A percentile compares a stretch with the other conserved stretches of the same genome.
Conservation (phyloP, 2,113 vertebrate genomes). For the Anhinga rufa region DNA sequence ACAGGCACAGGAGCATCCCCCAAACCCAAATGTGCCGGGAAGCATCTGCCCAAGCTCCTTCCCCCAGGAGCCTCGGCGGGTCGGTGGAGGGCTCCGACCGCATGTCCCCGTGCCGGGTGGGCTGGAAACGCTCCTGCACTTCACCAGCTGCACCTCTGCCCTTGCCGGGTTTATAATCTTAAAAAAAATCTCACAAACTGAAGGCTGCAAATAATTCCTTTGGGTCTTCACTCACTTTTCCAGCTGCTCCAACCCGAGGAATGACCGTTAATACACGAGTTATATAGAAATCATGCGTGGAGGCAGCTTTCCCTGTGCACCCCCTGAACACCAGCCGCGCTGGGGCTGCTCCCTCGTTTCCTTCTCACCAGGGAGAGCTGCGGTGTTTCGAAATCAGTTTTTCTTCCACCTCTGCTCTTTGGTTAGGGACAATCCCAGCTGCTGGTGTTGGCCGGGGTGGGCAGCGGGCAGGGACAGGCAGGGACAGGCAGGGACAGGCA, state of each 20-base stretch:
- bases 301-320: background rate
- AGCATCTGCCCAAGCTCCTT: background rate
- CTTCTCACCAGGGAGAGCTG: background rate
- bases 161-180: background rate
- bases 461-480: background rate
- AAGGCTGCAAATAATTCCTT: background rate
- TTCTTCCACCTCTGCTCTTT: background rate
- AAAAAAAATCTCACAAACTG: background rate
- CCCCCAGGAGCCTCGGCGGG: background rate
- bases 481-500: background rate
- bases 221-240: background rate
- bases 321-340: background rate
- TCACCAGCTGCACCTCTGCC: background rate
- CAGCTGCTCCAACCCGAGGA: background rate
- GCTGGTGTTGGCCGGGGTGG: background rate
- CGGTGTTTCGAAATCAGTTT: background rate
- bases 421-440: background rate
- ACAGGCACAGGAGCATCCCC: background rate
- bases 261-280: background rate
- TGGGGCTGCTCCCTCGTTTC: background rate
- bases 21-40: rapidly evolving
- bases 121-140: background rate
- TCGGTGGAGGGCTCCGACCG: background rate
- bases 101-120: background rate
- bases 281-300: rapidly evolving